A percentile compares a stretch with the other conserved stretches of the same genome.
These are phyloP conservation scores for Drosophila quinaria DNA, from an alignment of 2,888 invertebrate genomes.

Conservation along the genomic window DNA sequence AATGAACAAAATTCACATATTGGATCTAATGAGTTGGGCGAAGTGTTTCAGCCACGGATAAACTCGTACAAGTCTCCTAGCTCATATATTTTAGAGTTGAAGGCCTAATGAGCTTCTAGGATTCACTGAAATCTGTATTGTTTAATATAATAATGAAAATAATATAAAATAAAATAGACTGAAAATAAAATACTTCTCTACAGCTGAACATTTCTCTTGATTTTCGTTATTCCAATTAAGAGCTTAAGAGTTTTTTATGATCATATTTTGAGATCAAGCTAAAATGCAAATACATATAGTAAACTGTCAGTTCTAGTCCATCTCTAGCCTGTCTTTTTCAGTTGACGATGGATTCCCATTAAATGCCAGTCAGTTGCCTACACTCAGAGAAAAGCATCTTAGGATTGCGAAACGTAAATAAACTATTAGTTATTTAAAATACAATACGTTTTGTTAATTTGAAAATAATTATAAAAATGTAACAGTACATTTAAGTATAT, in stretches of 20 bases:
- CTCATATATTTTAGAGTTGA: too few species aligned
- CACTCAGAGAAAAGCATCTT: background rate
- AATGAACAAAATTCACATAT: background rate
- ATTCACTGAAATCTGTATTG: too few species aligned
- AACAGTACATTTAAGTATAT: background rate
- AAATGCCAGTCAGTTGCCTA: conserved; percentile 1
- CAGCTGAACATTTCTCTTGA: too few species aligned
- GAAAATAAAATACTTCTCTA: too few species aligned
- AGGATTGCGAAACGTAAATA: background rate
- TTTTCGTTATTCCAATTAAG: too few species aligned
- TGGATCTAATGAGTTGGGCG: background rate
- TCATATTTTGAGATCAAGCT: too few species aligned
- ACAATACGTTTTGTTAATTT: background rate
- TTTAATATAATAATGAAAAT: too few species aligned
- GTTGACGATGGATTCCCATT: conserved; percentile 11
- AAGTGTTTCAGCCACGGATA: background rate
- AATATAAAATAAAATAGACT: too few species aligned
- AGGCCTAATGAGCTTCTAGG: too few species aligned
- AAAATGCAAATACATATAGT: too few species aligned
- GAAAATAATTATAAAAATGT: background rate
- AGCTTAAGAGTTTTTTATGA: too few species aligned
- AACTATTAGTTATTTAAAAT: background rate
- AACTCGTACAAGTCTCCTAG: background rate
- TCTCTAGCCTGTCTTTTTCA: conserved; percentile 5
- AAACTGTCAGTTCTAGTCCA: conserved; percentile 37